Evolutionary conservation across 2,113 vertebrate species (phyloP), one percentile per base, ranked within the genome.

Genomic region (Kryptolebias marmoratus): DNA sequence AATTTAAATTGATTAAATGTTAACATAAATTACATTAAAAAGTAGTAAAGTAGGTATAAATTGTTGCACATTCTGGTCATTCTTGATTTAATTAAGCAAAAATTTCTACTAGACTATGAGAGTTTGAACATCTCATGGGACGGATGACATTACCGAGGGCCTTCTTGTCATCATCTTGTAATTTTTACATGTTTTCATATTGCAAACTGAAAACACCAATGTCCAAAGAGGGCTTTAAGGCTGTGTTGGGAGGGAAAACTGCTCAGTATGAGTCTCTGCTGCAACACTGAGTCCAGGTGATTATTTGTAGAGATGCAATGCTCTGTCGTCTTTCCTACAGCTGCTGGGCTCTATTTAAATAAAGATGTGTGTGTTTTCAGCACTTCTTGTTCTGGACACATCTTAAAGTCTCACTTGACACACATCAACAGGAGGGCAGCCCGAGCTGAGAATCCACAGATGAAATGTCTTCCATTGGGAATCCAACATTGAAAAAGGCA

Each of bases 221-320:
- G 32, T 3, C 32, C 32, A 36, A 36, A 36, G 3, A 36, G 3
- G 7, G 32, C 32, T 36, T 36, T 36, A 36, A 7, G 7, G 32
- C 32, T 36, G 32, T 45, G 44, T 45, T 45, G 9, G 10, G 9
- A 42, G 39, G 57, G 63, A 68, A 60, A 14, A 22, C 22, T 22
- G 22, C 22, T 22, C 22, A 22, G 22, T 22, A 8, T 12, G 9
- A 27, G 2, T n/a, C 49, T 50, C 56, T 75, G 28, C 30, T 58
- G 54, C 56, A 78, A 75, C 70, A 45, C 47, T 18, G 47, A 73
- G 55, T 73, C 71, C 76, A 32, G 39, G 22, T 44, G 71, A 52
- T 45, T 80, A 60, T 79, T 87, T 86, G 55, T 63, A 79, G 71
- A 71, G 85, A 66, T 72, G 75, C 70, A 90, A 85, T 87, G 71